Evolutionary conservation across 2,113 vertebrate species (phyloP).

Genomic region (Herpailurus yagouaroundi): DNA sequence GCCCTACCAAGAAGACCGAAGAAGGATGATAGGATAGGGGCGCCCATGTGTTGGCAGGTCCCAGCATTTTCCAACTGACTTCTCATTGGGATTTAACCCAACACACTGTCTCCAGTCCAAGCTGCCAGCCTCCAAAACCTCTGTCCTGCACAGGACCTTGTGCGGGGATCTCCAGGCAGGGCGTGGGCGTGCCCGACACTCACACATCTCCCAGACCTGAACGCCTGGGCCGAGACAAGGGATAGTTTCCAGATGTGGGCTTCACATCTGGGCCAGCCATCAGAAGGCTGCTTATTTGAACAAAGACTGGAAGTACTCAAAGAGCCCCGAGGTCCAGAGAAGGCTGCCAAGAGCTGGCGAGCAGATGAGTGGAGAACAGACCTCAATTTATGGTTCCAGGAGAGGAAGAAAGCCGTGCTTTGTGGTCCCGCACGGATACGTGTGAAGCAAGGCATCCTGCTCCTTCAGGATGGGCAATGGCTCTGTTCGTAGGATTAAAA

Average conservation of each 20-base stretch:
- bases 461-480: background rate
- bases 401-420: background rate
- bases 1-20: no score
- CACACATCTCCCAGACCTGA: background rate
- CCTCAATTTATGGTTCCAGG: background rate
- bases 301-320: conserved; percentile 64
- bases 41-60: rapidly evolving
- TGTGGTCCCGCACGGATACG: rapidly evolving
- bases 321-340: conserved; percentile 46
- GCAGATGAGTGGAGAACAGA: conserved; percentile 50
- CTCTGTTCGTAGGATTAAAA: background rate
- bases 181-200: conserved; percentile 61
- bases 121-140: background rate
- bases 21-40: no score
- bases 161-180: background rate
- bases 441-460: rapidly evolving
- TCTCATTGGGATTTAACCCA: background rate
- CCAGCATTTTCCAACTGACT: background rate
- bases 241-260: conserved; percentile 74
- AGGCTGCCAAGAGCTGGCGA: conserved; percentile 65
- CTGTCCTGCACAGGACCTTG: background rate
- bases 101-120: background rate
- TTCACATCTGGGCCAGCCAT: conserved; percentile 56
- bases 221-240: conserved; percentile 45
- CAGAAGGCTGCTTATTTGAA: conserved; percentile 63